phyloP scores from a whole-genome alignment of 2,888 invertebrate species.

The Atethmia centrago region DNA sequence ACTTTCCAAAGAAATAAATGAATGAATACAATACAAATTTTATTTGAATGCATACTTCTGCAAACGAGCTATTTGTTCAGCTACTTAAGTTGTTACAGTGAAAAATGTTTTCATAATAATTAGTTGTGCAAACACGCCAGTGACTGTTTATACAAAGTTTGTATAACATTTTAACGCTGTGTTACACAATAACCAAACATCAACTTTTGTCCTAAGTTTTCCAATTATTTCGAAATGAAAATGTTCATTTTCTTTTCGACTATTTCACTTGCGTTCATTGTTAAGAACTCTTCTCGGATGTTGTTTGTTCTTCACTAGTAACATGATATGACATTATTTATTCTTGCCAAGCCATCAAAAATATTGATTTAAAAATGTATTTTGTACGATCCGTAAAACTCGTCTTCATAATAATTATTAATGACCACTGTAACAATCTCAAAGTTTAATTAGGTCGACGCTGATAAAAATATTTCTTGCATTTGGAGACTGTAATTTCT shows the following conservation, averaged over 20 bases:
- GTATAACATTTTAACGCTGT: constrained; percentile 8
- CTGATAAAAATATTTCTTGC: constrained; percentile 25
- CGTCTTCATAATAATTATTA: too few relatives aligned
- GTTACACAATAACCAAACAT: constrained; percentile 10
- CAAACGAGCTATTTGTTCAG: neutral
- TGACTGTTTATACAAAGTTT: neutral
- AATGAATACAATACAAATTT: too few relatives aligned
- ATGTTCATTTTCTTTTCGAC: neutral
- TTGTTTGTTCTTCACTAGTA: neutral
- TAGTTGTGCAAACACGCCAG: neutral
- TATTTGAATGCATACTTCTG: too few relatives aligned
- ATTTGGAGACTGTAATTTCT: neutral
- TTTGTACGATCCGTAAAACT: neutral
- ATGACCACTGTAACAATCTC: neutral
- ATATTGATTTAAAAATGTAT: neutral
- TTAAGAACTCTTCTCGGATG: neutral
- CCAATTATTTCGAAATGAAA: constrained; percentile 3
- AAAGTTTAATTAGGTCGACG: neutral
- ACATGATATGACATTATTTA: neutral
- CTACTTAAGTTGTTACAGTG: neutral
- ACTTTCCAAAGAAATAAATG: too few relatives aligned
- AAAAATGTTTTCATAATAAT: constrained; percentile 15
- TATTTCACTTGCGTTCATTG: neutral
- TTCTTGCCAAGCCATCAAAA: neutral
- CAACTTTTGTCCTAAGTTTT: neutral